Evolutionary conservation across 2,797 vertebrate genomes (phyloP).

Genomic region (Glyptemys insculpta): DNA sequence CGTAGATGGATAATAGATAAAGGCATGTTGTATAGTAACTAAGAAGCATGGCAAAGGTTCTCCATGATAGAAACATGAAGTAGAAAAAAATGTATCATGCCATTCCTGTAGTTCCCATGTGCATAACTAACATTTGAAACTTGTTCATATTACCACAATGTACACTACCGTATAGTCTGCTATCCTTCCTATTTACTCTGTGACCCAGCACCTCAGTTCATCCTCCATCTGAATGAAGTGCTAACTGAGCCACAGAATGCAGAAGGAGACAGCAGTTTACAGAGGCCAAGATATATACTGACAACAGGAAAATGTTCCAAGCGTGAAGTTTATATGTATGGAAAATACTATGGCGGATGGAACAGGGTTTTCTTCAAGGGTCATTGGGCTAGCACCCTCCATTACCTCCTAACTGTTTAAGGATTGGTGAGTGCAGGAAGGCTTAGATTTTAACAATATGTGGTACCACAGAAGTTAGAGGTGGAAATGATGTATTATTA

Average conservation of each 20-base stretch:
- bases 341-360: slow-evolving; percentile 11
- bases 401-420: neutral
- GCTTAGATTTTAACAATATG: neutral
- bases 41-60: neutral
- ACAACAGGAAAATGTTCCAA: neutral
- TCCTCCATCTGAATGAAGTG: neutral
- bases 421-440: neutral
- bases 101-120: neutral
- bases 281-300: slow-evolving; percentile 41
- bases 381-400: neutral
- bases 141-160: neutral
- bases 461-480: neutral
- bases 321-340: neutral
- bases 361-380: slow-evolving; percentile 3
- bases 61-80: neutral
- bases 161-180: neutral
- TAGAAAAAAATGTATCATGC: neutral
- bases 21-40: neutral
- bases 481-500: neutral
- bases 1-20: neutral
- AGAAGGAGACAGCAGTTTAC: slow-evolving; percentile 20
- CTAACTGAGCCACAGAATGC: neutral
- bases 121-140: neutral
- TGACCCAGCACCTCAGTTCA: slow-evolving; percentile 7
- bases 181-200: slow-evolving; percentile 5